Conservation (phyloP, 2,888 invertebrate genomes). For the Seira musarum region DNA sequence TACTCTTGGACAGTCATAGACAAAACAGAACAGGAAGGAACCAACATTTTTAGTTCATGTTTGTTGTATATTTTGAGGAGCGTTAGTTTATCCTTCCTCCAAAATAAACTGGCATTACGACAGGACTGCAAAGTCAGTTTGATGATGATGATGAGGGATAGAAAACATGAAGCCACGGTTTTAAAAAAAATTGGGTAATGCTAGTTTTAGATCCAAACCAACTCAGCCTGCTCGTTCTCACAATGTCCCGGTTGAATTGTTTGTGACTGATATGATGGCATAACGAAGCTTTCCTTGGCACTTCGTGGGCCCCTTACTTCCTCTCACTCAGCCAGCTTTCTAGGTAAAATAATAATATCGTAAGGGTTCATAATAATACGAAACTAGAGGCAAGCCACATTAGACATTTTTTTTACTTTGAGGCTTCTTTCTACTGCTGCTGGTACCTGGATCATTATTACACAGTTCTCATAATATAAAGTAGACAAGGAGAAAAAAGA, state of each 20-base stretch:
- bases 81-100: not conserved
- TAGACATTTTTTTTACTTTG: constrained; percentile 29
- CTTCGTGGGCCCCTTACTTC: constrained; percentile 44
- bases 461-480: not conserved
- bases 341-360: constrained; percentile 26
- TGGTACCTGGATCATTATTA: not conserved
- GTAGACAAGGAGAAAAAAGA: not conserved
- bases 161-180: not conserved
- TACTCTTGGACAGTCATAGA: not conserved
- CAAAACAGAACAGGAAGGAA: not conserved
- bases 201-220: not conserved
- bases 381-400: constrained; percentile 35
- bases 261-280: constrained; percentile 39
- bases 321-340: not conserved
- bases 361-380: constrained; percentile 42
- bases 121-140: not conserved
- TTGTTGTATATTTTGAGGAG: not conserved
- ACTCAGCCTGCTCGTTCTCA: not conserved
- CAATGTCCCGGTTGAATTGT: constrained; percentile 34
- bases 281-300: not conserved
- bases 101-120: too few relatives aligned
- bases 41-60: constrained; percentile 31
- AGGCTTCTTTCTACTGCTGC: not conserved
- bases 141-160: too few relatives aligned
- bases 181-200: not conserved